phyloP scores from a whole-genome alignment of 2,888 invertebrate genomes.

The Nycteola revayana region DNA sequence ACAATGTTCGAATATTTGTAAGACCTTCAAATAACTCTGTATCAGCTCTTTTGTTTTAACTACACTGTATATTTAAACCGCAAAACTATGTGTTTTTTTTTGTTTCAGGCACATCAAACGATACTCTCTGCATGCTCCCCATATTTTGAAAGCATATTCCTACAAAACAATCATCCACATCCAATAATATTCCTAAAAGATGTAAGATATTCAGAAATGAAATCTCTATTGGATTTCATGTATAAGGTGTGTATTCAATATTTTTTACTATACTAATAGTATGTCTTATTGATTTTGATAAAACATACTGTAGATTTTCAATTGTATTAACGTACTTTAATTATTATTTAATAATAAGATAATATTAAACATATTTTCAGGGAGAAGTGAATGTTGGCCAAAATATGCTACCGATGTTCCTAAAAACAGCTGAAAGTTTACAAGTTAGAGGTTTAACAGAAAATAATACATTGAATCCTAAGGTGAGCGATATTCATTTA shows the following conservation, averaged over 20 bases:
- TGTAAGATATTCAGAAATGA: conserved; percentile 94
- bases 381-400: conserved; percentile 95
- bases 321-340: too few species aligned
- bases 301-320: too few species aligned
- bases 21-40: conserved; percentile 60
- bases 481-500: conserved; percentile 75
- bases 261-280: too few species aligned
- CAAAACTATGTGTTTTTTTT: conserved; percentile 33
- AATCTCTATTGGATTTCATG: conserved; percentile 95
- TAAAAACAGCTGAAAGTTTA: conserved; percentile 95
- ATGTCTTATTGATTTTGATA: too few species aligned
- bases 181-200: conserved; percentile 96
- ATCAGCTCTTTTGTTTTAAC: conserved; percentile 51
- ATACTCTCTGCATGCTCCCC: conserved; percentile 97
- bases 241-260: conserved; percentile 89
- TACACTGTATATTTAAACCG: conserved; percentile 30
- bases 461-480: conserved; percentile 86
- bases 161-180: conserved; percentile 94
- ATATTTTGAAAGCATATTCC: conserved; percentile 95
- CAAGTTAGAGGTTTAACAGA: conserved; percentile 94
- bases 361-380: conserved; percentile 65
- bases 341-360: too few species aligned
- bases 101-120: conserved; percentile 93
- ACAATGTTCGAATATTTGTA: conserved; percentile 46
- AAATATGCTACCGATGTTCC: conserved; percentile 94